Percentiles rank a stretch among this genome's conserved stretches.
These are phyloP conservation scores for Argyrosomus japonicus DNA, from an alignment of 2,113 vertebrate genomes.

Conservation along the genomic window DNA sequence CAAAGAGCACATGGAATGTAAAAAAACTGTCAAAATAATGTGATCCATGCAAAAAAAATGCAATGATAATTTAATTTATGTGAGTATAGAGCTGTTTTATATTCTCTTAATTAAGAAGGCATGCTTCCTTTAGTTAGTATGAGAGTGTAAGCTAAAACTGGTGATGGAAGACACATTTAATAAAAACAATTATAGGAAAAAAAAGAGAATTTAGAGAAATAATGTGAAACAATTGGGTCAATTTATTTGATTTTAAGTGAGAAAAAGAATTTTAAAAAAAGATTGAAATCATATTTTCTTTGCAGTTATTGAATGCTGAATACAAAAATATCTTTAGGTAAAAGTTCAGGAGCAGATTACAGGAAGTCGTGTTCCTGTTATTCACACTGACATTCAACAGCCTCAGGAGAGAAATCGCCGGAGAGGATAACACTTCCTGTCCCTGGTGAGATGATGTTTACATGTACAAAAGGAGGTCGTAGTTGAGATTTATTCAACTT, in stretches of 20 bases:
- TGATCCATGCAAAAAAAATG: too few species aligned
- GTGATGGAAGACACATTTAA: too few species aligned
- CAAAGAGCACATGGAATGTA: too few species aligned
- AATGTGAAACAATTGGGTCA: not conserved
- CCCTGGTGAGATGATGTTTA: not conserved
- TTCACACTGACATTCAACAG: slow-evolving; percentile 2
- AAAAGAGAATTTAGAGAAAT: not conserved
- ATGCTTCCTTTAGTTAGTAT: too few species aligned
- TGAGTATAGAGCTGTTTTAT: too few species aligned
- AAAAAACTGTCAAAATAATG: too few species aligned
- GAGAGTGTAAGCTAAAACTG: too few species aligned
- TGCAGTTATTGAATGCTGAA: too few species aligned
- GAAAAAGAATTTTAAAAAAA: too few species aligned
- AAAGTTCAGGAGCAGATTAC: not conserved
- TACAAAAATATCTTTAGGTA: not conserved
- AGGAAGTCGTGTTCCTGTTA: not conserved
- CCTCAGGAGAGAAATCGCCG: not conserved
- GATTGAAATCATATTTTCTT: not conserved
- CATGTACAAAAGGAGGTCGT: not conserved
- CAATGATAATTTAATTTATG: too few species aligned
- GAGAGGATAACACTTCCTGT: not conserved
- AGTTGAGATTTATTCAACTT: not conserved
- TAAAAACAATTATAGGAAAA: too few species aligned
- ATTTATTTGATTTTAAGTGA: not conserved
- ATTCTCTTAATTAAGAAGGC: too few species aligned